Evolutionary conservation across 2,888 invertebrate genomes (phyloP).

Genomic region (Esperia sulphurella): DNA sequence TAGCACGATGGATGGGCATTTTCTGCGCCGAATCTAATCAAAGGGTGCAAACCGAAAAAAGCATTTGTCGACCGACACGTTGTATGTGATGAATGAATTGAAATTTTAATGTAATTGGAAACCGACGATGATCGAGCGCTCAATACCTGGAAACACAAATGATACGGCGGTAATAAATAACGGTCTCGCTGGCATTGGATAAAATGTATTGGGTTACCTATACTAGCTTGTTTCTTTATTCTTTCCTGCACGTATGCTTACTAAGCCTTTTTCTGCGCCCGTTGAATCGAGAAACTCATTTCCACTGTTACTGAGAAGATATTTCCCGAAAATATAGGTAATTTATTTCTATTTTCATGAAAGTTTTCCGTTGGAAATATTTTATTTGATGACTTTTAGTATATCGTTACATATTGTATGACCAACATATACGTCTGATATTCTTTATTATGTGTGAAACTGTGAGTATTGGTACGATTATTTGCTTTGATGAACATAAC

Average conservation of each 20-base stretch:
- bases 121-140: constrained; percentile 38
- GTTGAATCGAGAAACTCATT: constrained; percentile 17
- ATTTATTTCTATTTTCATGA: no score
- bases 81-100: constrained; percentile 54
- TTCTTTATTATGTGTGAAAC: no score
- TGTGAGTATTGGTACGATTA: no score
- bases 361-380: no score
- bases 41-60: constrained; percentile 52
- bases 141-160: constrained; percentile 20
- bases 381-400: no score
- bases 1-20: constrained; percentile 58
- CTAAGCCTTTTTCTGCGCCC: constrained; percentile 14
- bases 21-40: constrained; percentile 63
- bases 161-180: constrained; percentile 20
- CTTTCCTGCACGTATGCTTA: constrained; percentile 18
- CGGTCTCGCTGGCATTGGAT: constrained; percentile 14
- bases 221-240: constrained; percentile 16
- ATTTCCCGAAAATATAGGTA: no score
- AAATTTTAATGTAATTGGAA: constrained; percentile 64
- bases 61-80: constrained; percentile 25
- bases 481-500: no score
- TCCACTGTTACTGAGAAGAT: no score
- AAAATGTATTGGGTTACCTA: constrained; percentile 21
- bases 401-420: no score
- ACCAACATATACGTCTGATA: no score